Evolutionary conservation across 1,140 invertebrate species (phyloP).

Genomic region (Branchinecta lindahli): DNA sequence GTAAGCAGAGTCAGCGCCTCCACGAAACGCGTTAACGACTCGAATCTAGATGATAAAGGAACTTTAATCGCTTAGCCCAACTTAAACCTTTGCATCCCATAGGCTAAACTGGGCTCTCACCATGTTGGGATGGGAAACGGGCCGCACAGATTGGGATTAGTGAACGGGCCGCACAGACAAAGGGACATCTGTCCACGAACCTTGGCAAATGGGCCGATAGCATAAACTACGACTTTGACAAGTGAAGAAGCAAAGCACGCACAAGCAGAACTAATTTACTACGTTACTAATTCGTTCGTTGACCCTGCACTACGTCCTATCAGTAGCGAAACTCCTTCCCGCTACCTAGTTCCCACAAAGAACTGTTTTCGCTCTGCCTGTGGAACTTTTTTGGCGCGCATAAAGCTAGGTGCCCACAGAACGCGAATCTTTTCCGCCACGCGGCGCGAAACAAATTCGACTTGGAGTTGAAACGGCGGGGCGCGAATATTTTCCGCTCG

Average conservation of each 20-base stretch:
- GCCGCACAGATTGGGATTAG: conserved; percentile 2
- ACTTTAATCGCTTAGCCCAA: neutral
- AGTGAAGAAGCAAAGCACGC: neutral
- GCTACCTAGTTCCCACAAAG: too few species aligned
- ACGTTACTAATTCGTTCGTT: neutral
- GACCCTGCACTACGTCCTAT: too few species aligned
- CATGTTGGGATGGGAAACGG: neutral
- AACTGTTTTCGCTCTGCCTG: too few species aligned
- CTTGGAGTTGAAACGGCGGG: too few species aligned
- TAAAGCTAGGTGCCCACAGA: too few species aligned
- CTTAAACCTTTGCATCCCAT: neutral
- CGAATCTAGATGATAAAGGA: conserved; percentile 53
- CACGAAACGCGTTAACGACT: conserved; percentile 97
- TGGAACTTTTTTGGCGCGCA: too few species aligned
- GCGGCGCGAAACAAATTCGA: too few species aligned
- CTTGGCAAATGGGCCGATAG: too few species aligned
- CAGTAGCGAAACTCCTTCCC: too few species aligned
- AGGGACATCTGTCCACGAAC: neutral
- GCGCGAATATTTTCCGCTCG: too few species aligned
- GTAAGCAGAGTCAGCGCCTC: conserved; percentile 86
- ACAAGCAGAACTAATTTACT: neutral
- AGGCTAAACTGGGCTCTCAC: neutral
- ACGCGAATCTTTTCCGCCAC: too few species aligned
- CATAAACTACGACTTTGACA: neutral
- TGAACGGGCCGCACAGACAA: neutral